phyloP scores from a whole-genome alignment of 2,797 vertebrate genomes.

The Orestias chungarensis region DNA sequence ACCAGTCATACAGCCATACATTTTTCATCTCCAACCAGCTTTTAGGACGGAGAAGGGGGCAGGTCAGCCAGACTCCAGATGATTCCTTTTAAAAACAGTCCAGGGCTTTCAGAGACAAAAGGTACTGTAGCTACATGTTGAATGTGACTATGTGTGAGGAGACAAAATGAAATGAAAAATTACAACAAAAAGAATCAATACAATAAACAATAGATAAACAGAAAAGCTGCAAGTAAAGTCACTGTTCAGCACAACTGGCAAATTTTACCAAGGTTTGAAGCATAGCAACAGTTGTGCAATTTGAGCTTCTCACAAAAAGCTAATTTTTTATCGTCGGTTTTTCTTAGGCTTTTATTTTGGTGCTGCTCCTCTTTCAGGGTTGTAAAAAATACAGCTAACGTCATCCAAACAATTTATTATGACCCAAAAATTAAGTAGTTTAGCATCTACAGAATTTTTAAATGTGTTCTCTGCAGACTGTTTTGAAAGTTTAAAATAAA shows the following conservation, averaged over 20 bases:
- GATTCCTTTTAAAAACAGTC: conserved; percentile 77
- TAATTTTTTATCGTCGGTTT: neutral
- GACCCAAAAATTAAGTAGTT: neutral
- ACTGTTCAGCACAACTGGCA: conserved; percentile 35
- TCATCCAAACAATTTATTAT: neutral
- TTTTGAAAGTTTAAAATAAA: neutral
- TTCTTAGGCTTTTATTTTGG: neutral
- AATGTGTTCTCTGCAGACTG: neutral
- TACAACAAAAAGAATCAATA: conserved; percentile 56
- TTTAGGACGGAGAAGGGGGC: conserved; percentile 77
- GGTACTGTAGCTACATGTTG: conserved; percentile 26
- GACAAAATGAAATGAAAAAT: conserved; percentile 65
- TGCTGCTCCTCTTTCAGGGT: neutral
- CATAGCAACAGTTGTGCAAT: conserved; percentile 30
- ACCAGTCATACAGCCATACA: conserved; percentile 82
- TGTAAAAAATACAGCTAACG: neutral
- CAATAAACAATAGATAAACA: conserved; percentile 72
- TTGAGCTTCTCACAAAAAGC: neutral
- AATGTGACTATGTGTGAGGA: conserved; percentile 49
- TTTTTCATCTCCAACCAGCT: conserved; percentile 84
- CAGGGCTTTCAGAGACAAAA: conserved; percentile 67
- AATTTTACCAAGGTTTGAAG: conserved; percentile 30
- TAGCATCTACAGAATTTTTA: neutral
- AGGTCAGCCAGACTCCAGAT: conserved; percentile 63
- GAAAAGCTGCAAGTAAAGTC: conserved; percentile 53